These are phyloP conservation scores for Apodemia zela DNA, from an alignment of 2,888 invertebrate species.

Conservation along the genomic window DNA sequence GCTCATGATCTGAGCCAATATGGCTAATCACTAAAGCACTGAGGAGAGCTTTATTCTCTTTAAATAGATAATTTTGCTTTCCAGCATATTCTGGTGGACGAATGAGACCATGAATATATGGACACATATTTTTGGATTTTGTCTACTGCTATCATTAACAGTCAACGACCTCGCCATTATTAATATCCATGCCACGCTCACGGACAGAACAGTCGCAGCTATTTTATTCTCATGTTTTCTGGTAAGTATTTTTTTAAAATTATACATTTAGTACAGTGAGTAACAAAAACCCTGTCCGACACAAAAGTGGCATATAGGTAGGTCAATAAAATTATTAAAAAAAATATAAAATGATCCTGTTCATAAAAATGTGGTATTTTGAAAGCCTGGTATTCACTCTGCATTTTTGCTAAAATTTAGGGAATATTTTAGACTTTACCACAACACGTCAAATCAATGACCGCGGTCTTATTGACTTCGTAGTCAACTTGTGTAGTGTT, in stretches of 20 bases:
- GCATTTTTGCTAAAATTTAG: too few relatives aligned
- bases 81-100: slow-evolving; percentile 96
- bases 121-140: slow-evolving; percentile 95
- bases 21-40: background rate
- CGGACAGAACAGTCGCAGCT: slow-evolving; percentile 92
- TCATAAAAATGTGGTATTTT: too few relatives aligned
- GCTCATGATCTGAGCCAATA: too few relatives aligned
- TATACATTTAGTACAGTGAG: background rate
- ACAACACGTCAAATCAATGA: too few relatives aligned
- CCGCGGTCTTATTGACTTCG: too few relatives aligned
- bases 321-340: too few relatives aligned
- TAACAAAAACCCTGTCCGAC: too few relatives aligned
- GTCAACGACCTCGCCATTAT: slow-evolving; percentile 91
- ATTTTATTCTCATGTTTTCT: slow-evolving; percentile 92
- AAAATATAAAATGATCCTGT: too few relatives aligned
- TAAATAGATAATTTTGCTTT: slow-evolving; percentile 40
- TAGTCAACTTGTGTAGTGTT: too few relatives aligned
- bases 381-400: too few relatives aligned
- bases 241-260: slow-evolving; percentile 75
- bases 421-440: too few relatives aligned
- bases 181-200: slow-evolving; percentile 87
- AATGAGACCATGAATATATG: slow-evolving; percentile 99
- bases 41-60: background rate
- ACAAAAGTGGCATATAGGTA: too few relatives aligned
- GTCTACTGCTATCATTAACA: slow-evolving; percentile 90